Evolutionary conservation across 2,113 vertebrate species (phyloP).

Genomic region (Lophius piscatorius): DNA sequence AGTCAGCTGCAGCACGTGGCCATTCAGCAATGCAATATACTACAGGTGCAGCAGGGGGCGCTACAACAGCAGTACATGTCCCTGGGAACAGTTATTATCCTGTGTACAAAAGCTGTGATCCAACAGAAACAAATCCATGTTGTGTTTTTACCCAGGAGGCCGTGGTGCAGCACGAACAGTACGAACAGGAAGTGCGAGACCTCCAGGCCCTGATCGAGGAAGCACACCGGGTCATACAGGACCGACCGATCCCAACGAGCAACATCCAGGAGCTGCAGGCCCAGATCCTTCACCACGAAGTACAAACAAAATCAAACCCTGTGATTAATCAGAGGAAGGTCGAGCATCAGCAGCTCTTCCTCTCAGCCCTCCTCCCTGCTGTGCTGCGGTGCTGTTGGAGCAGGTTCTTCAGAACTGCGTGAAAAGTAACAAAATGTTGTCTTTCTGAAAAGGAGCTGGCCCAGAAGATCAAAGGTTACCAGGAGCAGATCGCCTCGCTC

Average conservation of each 20-base stretch:
- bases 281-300: conserved; percentile 94
- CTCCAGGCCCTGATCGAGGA: conserved; percentile 93
- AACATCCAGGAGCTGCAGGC: conserved; percentile 95
- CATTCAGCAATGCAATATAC: conserved; percentile 95
- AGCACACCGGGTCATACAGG: conserved; percentile 90
- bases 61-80: background rate
- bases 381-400: no score
- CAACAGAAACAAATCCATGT: background rate
- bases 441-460: conserved; percentile 88
- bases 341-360: no score
- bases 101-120: background rate
- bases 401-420: no score
- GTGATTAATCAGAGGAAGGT: no score
- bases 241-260: conserved; percentile 85
- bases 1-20: conserved; percentile 92
- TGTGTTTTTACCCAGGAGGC: conserved; percentile 85
- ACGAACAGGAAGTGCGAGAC: conserved; percentile 93
- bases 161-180: conserved; percentile 94
- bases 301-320: conserved; percentile 45
- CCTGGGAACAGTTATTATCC: no score
- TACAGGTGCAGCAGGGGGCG: conserved; percentile 82
- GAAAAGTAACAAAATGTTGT: background rate
- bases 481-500: conserved; percentile 94
- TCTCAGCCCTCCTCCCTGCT: no score
- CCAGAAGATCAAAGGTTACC: conserved; percentile 96